Evolutionary conservation across 2,888 invertebrate species (phyloP), one percentile per base, ranked within the genome.

Genomic region (Hirtodrosophila confusa): DNA sequence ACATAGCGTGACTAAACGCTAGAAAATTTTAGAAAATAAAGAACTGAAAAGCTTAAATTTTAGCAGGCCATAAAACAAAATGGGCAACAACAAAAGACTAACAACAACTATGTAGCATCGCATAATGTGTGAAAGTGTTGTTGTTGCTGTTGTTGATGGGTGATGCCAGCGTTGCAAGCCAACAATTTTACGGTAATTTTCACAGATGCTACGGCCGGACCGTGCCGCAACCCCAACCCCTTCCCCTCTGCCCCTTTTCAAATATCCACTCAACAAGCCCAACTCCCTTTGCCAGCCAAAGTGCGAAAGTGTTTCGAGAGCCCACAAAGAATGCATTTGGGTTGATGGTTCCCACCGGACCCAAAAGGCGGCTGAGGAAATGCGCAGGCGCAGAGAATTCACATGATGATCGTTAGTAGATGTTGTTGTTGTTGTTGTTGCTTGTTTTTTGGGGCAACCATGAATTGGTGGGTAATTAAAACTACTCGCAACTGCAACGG

Each of bases 111-210:
- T 31, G 31, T 31, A 56, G 61, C 62, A 53, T 39, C 49, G 75
- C 66, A 68, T 68, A 69, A 75, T 86, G 84, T 88, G 88, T 80
- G 86, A 86, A 88, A 84, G 78, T 86, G 69, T 79, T 88, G 71
- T 37, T 57, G 69, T 60, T 72, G 66, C 31, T 54, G 31, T 39
- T 56, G 51, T 48, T 63, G 69, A 31, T 50, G 47, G 3, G 29
- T 39, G 47, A n/a, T 65, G n/a, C 23, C 41, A 63, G 54, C 75
- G 70, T 45, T 70, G 72, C 76, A 76, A 71, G 68, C 44, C 47
- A 64, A 27, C 73, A 77, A 77, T 75, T 75, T 77, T 77, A 73
- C 75, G 64, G 75, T 73, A 69, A 75, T 77, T 77, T 77, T 54
- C 41, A 68, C 54, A 71, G 71, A 67, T 60, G 66, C 54, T 66